Conservation (phyloP, 1,140 invertebrate genomes). For the Aphidius gifuensis region DNA sequence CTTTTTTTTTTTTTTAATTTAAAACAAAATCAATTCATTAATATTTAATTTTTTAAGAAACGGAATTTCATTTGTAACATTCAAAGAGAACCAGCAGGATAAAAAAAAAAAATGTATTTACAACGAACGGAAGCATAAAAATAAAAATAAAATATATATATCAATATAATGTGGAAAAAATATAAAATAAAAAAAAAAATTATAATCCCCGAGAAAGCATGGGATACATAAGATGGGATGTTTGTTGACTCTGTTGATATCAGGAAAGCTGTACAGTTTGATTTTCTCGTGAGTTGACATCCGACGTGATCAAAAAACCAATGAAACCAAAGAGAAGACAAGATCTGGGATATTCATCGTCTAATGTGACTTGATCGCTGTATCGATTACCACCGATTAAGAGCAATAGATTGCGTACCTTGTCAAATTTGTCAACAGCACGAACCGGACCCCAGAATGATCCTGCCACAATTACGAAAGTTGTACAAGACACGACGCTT, state of each 20-base stretch:
- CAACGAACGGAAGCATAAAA: no score
- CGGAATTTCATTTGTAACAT: no score
- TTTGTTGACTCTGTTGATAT: constrained; percentile 14
- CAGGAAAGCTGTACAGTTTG: constrained; percentile 14
- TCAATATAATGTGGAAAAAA: background rate
- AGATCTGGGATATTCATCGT: constrained; percentile 13
- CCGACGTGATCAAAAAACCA: constrained; percentile 50
- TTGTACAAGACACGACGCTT: background rate
- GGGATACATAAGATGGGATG: background rate
- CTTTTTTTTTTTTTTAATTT: no score
- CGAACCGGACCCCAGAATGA: constrained; percentile 32
- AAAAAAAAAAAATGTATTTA: no score
- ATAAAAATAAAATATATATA: background rate
- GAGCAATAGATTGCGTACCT: constrained; percentile 50
- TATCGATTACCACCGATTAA: constrained; percentile 51
- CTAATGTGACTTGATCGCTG: constrained; percentile 51
- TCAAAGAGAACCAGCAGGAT: no score
- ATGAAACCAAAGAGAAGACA: constrained; percentile 22
- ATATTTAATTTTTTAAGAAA: no score
- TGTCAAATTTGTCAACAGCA: constrained; percentile 53
- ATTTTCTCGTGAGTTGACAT: constrained; percentile 17
- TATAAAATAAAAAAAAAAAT: background rate
- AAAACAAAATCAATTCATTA: no score
- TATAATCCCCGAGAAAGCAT: background rate
- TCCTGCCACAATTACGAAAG: constrained; percentile 9